A percentile compares a stretch with the other conserved stretches of the same genome.
These are phyloP conservation scores for Rutpela maculata DNA, from an alignment of 2,888 invertebrate genomes.

Conservation along the genomic window DNA sequence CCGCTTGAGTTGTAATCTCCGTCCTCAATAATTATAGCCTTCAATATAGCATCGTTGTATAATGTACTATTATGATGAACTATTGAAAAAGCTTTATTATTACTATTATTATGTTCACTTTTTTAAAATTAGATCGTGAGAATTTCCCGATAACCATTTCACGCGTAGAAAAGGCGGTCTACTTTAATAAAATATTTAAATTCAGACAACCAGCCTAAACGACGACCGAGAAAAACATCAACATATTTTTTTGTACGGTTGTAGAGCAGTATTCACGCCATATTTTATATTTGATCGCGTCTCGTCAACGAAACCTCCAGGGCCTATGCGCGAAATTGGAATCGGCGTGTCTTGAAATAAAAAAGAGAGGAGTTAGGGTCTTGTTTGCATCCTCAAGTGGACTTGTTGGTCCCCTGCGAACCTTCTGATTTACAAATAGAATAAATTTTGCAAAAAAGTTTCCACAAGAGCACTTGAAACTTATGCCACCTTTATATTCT, in stretches of 20 bases:
- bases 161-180: not conserved
- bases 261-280: conserved; percentile 51
- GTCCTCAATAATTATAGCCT: too few relatives aligned
- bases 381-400: conserved; percentile 62
- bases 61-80: too few relatives aligned
- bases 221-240: conserved; percentile 13
- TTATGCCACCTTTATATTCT: conserved; percentile 19
- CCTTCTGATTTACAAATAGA: conserved; percentile 63
- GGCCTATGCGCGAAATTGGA: conserved; percentile 63
- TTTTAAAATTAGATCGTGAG: not conserved
- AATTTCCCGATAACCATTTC: not conserved
- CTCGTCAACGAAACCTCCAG: conserved; percentile 62
- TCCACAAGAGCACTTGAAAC: conserved; percentile 23
- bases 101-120: not conserved
- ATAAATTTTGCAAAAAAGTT: conserved; percentile 55
- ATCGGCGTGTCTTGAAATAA: conserved; percentile 60
- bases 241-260: conserved; percentile 25
- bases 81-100: too few relatives aligned
- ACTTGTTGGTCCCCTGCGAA: conserved; percentile 51
- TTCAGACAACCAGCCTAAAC: conserved; percentile 17
- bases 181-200: conserved; percentile 26
- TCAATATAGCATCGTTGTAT: too few relatives aligned
- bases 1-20: too few relatives aligned
- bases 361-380: conserved; percentile 52
- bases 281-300: conserved; percentile 65